Evolutionary conservation across 2,113 vertebrate species (phyloP).

Genomic region (Dipodomys ordii): DNA sequence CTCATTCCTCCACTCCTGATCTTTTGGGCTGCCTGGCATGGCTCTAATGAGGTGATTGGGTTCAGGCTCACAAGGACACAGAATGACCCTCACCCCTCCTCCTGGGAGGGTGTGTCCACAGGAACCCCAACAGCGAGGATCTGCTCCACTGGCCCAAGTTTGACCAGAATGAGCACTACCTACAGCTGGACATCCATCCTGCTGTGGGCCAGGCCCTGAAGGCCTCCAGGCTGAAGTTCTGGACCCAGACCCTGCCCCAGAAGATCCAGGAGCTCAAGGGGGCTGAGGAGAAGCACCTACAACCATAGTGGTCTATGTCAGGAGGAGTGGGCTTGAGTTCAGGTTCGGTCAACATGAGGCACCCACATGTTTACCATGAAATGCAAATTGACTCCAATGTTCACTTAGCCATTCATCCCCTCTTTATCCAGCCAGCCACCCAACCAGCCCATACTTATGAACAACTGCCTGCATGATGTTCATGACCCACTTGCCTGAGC

Average conservation of each 20-base stretch:
- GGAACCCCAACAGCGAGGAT: slow-evolving; percentile 68
- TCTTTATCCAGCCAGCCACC: background rate
- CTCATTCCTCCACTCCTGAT: background rate
- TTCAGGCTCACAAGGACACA: background rate
- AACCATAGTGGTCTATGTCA: slow-evolving; percentile 36
- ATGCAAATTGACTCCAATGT: background rate
- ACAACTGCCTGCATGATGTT: background rate
- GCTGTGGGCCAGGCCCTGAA: slow-evolving; percentile 44
- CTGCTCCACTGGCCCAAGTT: slow-evolving; percentile 69
- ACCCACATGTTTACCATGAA: background rate
- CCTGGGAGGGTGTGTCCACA: background rate
- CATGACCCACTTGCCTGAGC: background rate
- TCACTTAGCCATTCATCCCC: background rate
- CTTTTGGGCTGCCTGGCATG: background rate
- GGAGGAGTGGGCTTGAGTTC: background rate
- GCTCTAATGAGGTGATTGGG: background rate
- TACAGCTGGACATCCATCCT: slow-evolving; percentile 69
- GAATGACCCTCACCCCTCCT: background rate
- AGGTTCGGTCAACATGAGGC: background rate
- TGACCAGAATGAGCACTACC: background rate
- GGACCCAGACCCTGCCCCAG: slow-evolving; percentile 71
- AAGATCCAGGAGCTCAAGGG: slow-evolving; percentile 66
- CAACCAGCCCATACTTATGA: background rate
- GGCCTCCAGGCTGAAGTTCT: background rate
- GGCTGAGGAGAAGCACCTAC: background rate